Conservation (phyloP, 2,888 invertebrate species). For the Ophion costatus region DNA sequence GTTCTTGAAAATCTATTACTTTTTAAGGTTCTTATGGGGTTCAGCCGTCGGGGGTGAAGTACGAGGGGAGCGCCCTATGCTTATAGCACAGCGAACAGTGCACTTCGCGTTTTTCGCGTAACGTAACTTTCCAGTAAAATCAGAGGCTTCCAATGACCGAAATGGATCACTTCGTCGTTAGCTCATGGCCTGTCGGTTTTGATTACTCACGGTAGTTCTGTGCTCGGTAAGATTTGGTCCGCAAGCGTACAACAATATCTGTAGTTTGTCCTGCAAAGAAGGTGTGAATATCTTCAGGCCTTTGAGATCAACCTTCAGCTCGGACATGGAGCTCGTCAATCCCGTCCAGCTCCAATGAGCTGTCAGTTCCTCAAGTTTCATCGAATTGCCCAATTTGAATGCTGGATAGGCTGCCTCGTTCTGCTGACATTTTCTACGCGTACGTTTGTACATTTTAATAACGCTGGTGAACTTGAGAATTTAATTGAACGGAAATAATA, state of each 20-base stretch:
- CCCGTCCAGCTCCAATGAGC: constrained; percentile 88
- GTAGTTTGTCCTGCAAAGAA: constrained; percentile 85
- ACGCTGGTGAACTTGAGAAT: not conserved
- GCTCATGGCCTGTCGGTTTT: not conserved
- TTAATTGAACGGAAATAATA: not conserved
- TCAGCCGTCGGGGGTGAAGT: no score
- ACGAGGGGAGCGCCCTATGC: no score
- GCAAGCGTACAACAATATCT: constrained; percentile 86
- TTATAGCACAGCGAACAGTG: not conserved
- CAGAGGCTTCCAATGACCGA: no score
- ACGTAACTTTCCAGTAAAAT: not conserved
- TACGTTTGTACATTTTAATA: constrained; percentile 5
- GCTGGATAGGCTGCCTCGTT: constrained; percentile 90
- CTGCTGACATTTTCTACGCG: constrained; percentile 88
- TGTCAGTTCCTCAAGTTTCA: constrained; percentile 88
- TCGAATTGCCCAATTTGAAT: constrained; percentile 88
- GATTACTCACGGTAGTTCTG: constrained; percentile 82
- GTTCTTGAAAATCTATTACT: not conserved
- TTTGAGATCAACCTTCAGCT: constrained; percentile 85
- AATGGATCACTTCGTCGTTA: not conserved
- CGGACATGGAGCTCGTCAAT: constrained; percentile 77
- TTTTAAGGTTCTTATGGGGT: no score
- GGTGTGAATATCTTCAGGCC: constrained; percentile 86
- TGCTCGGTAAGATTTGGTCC: constrained; percentile 87
- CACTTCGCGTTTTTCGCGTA: not conserved